Conservation (phyloP, 2,113 vertebrate species). For the Athene cunicularia region DNA sequence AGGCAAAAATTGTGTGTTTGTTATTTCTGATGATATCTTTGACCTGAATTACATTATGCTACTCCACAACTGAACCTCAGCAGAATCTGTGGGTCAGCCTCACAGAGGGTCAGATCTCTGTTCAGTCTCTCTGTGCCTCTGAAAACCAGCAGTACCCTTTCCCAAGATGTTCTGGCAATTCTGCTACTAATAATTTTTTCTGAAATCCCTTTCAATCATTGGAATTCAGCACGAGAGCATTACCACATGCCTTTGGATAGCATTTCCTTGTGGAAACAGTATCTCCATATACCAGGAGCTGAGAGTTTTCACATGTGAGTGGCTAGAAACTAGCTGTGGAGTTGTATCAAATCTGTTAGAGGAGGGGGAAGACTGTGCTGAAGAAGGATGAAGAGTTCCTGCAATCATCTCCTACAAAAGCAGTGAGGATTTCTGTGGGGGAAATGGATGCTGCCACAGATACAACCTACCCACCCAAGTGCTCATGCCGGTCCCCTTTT, state of each 20-base stretch:
- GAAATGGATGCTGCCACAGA: neutral
- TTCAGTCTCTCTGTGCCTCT: neutral
- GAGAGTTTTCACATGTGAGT: neutral
- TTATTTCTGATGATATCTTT: neutral
- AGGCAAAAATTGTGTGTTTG: neutral
- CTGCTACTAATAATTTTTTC: neutral
- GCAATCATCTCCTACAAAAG: neutral
- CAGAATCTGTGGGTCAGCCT: neutral
- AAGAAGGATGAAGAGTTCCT: neutral
- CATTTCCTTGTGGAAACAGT: neutral
- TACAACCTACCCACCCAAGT: neutral
- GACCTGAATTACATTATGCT: neutral
- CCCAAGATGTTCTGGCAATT: neutral
- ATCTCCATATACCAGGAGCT: neutral
- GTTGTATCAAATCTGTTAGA: neutral
- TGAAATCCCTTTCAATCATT: neutral
- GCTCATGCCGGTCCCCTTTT: neutral
- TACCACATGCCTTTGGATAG: fast-evolving
- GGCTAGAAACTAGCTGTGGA: neutral
- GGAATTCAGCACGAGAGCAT: neutral
- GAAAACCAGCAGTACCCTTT: neutral
- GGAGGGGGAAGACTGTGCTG: neutral
- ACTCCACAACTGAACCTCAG: neutral
- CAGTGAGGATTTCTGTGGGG: neutral
- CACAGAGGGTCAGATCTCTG: neutral